Evolutionary conservation across 2,888 invertebrate species (phyloP).

Genomic region (Drosophila nigricruria): DNA sequence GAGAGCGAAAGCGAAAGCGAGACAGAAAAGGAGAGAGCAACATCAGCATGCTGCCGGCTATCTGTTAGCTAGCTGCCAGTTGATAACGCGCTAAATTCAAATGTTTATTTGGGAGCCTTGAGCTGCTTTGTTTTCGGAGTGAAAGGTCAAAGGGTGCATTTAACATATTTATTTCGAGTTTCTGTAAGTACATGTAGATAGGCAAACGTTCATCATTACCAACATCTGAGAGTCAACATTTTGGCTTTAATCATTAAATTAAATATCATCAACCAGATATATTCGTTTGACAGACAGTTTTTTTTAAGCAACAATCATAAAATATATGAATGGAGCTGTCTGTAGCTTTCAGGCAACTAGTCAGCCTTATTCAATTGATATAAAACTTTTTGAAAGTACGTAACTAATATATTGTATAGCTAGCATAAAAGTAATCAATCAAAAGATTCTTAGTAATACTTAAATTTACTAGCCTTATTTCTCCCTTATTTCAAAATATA

Average conservation of each 20-base stretch:
- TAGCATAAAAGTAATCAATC: no score
- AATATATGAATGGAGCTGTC: no score
- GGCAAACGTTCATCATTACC: background rate
- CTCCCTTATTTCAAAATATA: no score
- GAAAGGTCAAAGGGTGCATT: constrained; percentile 72
- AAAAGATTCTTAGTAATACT: no score
- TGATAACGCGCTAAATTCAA: constrained; percentile 60
- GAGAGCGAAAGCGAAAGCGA: background rate
- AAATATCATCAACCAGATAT: no score
- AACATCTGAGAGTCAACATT: background rate
- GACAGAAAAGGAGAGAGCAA: background rate
- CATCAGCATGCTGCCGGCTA: constrained; percentile 37
- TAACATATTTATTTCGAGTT: constrained; percentile 11
- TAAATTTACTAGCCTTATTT: no score
- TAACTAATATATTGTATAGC: no score
- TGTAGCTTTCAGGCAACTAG: no score
- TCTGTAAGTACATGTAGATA: constrained; percentile 34
- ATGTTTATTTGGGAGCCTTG: constrained; percentile 53
- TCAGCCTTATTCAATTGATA: no score
- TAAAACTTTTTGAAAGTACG: no score
- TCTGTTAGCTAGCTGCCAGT: constrained; percentile 1
- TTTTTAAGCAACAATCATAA: no score
- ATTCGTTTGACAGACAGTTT: no score
- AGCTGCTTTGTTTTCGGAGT: constrained; percentile 2
- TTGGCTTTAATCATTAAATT: background rate